Evolutionary conservation across 37 sponge, comb jelly and placozoan species (phyloP).

Genomic region (Halichondria panicea): DNA sequence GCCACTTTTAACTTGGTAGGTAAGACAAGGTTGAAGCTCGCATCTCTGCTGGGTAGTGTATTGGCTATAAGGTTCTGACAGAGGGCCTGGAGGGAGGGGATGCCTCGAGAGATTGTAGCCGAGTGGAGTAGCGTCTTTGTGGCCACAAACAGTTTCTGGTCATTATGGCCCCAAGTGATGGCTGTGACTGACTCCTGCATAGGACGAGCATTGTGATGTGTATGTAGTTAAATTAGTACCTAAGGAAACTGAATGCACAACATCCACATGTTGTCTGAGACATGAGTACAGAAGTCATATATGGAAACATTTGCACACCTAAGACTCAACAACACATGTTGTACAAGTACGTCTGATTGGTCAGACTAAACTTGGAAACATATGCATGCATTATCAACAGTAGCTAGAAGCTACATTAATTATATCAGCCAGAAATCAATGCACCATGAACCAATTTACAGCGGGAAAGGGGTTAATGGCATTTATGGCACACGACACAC

Average conservation of each 20-base stretch:
- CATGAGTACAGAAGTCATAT: neutral
- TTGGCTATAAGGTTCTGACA: constrained; percentile 47
- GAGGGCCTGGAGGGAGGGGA: constrained; percentile 77
- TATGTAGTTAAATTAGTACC: neutral
- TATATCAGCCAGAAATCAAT: too few species aligned
- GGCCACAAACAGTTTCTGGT: constrained; percentile 79
- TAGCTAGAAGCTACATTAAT: too few species aligned
- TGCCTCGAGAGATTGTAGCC: constrained; percentile 41
- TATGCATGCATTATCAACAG: too few species aligned
- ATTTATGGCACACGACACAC: too few species aligned
- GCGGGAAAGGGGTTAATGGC: too few species aligned
- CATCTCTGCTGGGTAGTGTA: constrained; percentile 40
- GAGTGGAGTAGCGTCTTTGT: constrained; percentile 74
- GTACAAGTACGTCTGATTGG: too few species aligned
- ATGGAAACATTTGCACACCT: neutral
- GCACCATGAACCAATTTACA: too few species aligned
- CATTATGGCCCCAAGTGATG: constrained; percentile 81
- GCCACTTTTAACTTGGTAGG: constrained; percentile 67
- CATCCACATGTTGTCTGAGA: too few species aligned
- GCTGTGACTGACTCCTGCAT: constrained; percentile 81
- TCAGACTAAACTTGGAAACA: too few species aligned
- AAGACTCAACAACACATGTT: too few species aligned
- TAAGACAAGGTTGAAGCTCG: constrained; percentile 49
- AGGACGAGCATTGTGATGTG: neutral
- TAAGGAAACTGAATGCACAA: neutral